Evolutionary conservation across 2,113 vertebrate genomes (phyloP), one percentile per base, ranked within the genome.

Genomic region (Gymnorhina tibicen): DNA sequence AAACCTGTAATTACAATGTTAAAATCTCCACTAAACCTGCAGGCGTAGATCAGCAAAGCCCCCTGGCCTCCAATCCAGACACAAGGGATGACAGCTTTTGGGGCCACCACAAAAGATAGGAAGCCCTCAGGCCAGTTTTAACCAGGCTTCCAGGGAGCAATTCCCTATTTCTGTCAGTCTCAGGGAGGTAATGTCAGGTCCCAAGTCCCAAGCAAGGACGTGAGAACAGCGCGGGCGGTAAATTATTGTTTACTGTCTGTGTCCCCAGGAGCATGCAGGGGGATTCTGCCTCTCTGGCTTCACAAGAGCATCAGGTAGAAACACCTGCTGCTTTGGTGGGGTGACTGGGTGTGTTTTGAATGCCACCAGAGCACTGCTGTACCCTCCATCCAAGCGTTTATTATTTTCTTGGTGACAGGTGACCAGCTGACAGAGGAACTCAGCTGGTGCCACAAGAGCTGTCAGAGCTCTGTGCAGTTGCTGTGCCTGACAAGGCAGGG

Each of bases 371-470:
- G 44, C 63, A 26, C 6, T 32, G 17, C 52, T 49, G 82, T 13
- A 22, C 32, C 37, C 52, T 72, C 16, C 35, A 55, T 77, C 39
- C 53, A 53, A 64, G 85, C 24, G 27, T 62, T 92, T n/a, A 11
- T 79, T 33, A 13, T 87, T 75, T 92, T 42, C 83, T 75, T 30
- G 13, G 73, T 87, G 63, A 19, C 35, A 78, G 85, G 46, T 66
- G 90, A 90, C 58, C 91, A 91, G 79, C 91, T 94, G 79, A 91
- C 66, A 89, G 4, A 60, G 19, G 23, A 53, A 79, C 75, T 78
- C 86, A 58, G 60, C 41, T 46, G 90, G 35, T 20, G 11, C 52
- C 60, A 49, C 44, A 28, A 27, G 73, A 72, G 76, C 78, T 92
- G 79, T 84, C 78, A 47, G 64, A 86, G 68, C 68, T 63, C 85